Evolutionary conservation across 2,113 vertebrate species (phyloP).

Genomic region (Ceuthmochares aereus): DNA sequence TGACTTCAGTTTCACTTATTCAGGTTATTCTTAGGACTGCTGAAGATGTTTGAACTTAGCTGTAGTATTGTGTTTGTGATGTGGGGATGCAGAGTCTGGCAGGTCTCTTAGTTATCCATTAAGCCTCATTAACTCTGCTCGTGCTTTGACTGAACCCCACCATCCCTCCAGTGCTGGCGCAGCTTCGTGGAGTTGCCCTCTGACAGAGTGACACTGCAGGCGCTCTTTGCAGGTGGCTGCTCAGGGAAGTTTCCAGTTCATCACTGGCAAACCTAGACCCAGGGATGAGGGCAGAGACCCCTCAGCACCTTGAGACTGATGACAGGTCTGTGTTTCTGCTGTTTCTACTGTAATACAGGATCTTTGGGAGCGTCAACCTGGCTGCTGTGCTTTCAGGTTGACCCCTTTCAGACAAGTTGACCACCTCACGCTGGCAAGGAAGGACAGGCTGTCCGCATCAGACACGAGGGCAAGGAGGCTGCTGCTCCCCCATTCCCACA

Average conservation of each 20-base stretch:
- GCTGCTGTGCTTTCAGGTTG: neutral
- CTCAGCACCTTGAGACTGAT: neutral
- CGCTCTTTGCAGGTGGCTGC: neutral
- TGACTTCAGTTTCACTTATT: slow-evolving; percentile 1
- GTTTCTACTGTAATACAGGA: neutral
- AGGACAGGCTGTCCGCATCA: neutral
- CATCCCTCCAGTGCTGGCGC: accelerated
- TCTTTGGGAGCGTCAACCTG: neutral
- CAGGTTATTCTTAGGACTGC: neutral
- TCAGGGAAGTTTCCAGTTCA: neutral
- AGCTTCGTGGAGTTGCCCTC: neutral
- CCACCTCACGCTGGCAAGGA: neutral
- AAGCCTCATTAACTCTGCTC: neutral
- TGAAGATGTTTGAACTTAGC: neutral
- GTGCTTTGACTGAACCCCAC: neutral
- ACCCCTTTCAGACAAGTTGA: neutral
- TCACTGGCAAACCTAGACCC: neutral
- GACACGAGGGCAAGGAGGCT: accelerated
- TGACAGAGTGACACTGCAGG: neutral
- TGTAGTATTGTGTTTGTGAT: neutral
- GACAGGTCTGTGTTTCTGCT: neutral
- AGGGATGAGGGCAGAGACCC: neutral
- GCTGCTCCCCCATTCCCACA: neutral
- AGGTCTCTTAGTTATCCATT: neutral
- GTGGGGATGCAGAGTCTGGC: neutral